Evolutionary conservation across 2,797 vertebrate species (phyloP), one percentile per base, ranked within the genome.

Genomic region (Buphagus erythrorhynchus): DNA sequence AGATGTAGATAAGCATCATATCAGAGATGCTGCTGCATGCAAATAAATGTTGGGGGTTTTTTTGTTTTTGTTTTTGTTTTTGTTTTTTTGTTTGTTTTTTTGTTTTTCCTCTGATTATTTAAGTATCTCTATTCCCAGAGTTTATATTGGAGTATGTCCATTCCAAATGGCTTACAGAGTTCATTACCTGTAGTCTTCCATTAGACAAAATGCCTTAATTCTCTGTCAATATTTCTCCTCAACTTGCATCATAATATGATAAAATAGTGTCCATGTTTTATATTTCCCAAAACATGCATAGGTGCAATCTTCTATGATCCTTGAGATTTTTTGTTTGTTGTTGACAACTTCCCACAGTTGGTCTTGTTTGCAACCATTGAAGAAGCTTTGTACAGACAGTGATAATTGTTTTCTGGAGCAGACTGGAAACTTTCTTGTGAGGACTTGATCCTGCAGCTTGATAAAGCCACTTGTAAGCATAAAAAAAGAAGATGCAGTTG

Each of bases 131-230:
- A 0, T 69, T 90, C 28, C 21, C 22, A 21, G 69, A 68, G 26
- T 73, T 92, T 28, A 46, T 46, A 68, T 45, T 86, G 31, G 48
- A 65, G 42, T 88, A 77, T 88, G 33, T 87, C 33, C 52, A 25
- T 97, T 97, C 86, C 93, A 86, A 97, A 93, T 76, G 67, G 77
- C 86, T 96, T 46, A 62, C 40, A 72, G 69, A 76, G 67, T 82
- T 92, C 48, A 63, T 86, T 94, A 80, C 21, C 54, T 88, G 33
- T 73, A 63, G 57, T 86, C 88, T 95, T 94, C 48, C 33, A 20
- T 72, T 71, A 71, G 73, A 62, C 28, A 68, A 73, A 67, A 38
- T 80, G 42, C 59, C 52, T 91, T 76, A 24, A 25, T 86, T 93
- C 29, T 90, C 69, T 80, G 42, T 89, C 63, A 66, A 4, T 81